A percentile compares a stretch with the other conserved stretches of the same genome.
phyloP scores from a whole-genome alignment of 2,113 vertebrate genomes.

The Leptosomus discolor region DNA sequence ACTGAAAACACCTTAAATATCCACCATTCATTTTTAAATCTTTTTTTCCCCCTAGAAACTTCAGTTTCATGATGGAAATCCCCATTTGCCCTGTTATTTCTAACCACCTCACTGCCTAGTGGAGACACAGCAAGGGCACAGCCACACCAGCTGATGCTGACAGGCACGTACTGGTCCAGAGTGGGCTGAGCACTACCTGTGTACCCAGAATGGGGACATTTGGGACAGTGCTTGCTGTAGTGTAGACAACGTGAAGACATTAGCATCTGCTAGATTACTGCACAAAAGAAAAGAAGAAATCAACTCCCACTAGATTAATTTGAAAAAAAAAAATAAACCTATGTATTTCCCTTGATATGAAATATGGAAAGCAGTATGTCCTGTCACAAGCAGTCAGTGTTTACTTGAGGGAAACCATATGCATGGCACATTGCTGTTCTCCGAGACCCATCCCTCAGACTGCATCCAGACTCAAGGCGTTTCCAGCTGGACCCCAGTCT shows the following conservation, averaged over 20 bases:
- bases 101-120: neutral
- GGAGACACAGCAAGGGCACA: neutral
- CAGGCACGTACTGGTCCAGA: neutral
- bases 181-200: neutral
- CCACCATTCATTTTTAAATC: neutral
- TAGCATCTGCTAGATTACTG: neutral
- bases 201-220: fast-evolving
- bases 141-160: neutral
- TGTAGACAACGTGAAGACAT: neutral
- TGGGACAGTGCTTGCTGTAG: neutral
- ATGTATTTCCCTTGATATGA: fast-evolving
- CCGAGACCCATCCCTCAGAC: neutral
- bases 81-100: too few relatives aligned
- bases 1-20: fast-evolving
- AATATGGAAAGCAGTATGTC: neutral
- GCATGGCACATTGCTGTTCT: fast-evolving
- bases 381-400: neutral
- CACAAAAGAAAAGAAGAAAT: neutral
- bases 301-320: neutral
- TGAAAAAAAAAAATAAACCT: neutral
- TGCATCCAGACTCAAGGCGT: neutral
- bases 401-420: fast-evolving
- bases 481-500: neutral
- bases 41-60: too few relatives aligned
- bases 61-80: neutral